phyloP scores from a whole-genome alignment of 2,113 vertebrate species.

The Semnornis frantzii region DNA sequence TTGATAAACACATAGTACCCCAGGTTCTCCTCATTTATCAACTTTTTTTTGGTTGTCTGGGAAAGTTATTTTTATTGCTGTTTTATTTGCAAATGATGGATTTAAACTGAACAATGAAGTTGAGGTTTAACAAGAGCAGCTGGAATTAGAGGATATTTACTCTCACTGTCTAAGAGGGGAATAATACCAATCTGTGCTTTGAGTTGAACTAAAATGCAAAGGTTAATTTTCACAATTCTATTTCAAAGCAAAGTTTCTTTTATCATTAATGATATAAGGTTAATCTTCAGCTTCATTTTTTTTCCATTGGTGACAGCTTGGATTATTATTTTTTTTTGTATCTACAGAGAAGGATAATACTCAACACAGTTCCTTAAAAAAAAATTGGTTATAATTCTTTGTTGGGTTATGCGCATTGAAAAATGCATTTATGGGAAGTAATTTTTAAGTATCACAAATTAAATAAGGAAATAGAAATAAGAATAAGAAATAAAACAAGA shows the following conservation, averaged over 20 bases:
- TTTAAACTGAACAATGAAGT: not conserved
- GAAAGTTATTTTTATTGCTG: not conserved
- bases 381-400: not conserved
- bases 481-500: no score
- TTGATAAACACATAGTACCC: not conserved
- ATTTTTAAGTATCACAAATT: not conserved
- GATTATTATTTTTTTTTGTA: not conserved
- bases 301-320: not conserved
- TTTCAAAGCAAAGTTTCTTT: not conserved
- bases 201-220: not conserved
- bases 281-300: not conserved
- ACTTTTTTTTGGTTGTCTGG: not conserved
- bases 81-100: not conserved
- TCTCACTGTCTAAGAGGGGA: not conserved
- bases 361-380: not conserved
- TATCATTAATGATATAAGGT: not conserved
- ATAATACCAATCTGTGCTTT: not conserved
- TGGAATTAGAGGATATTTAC: not conserved
- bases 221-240: not conserved
- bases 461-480: not conserved
- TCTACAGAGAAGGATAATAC: not conserved
- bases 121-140: not conserved
- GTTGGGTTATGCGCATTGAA: not conserved
- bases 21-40: not conserved
- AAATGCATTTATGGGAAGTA: not conserved